Base-by-base conservation (phyloP, 2,888 invertebrate species). In the Pseudoips prasinana region DNA sequence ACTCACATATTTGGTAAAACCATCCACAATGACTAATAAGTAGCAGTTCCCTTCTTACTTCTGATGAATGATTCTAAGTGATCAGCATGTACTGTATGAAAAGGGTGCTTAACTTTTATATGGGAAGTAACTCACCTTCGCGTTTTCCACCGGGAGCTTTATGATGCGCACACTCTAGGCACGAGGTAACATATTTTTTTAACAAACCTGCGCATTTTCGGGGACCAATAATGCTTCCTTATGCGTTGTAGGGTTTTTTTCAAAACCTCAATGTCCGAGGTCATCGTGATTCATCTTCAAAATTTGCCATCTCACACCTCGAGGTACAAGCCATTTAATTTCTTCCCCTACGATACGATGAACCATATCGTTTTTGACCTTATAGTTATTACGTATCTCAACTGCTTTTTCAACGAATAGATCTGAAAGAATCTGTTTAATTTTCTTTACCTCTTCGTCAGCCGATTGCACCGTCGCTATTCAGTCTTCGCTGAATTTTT, bases 321-420 rank as follows among this genome's bases (percentile, higher is more conserved):
- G 42, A 5, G 60, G 60, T 0, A 58, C 59, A 0, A 59, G 29
- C 57, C 56, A 60, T 40, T 43, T 7, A 5, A 22, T 1, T 5
- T 28, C 22, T 46, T 38, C 29, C 1, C 8, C 17, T 7, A 25
- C 10, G 2, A 22, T 11, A 1, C 37, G 14, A 7, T 8, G 32
- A 1, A 61, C 33, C 0, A n/a, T 25, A 1, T 29, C 32, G 24
- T 46, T 45, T 42, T 56, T 55, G 0, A 53, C 0, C 18, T 37
- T 30, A 19, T 47, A 60, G 20, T 57, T 54, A 11, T 50, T 49
- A 8, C 11, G 5, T 6, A 49, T 10, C 7, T 51, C 54, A 1
- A 22, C 22, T 0, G 36, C 23, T 3, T n/a, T n/a, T n/a, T 36
- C 24, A 4, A 35, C 14, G 0, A 29, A 11, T 0, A 30, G 26